Evolutionary conservation across 2,113 vertebrate species (phyloP).

Genomic region (Chionodraco myersi): DNA sequence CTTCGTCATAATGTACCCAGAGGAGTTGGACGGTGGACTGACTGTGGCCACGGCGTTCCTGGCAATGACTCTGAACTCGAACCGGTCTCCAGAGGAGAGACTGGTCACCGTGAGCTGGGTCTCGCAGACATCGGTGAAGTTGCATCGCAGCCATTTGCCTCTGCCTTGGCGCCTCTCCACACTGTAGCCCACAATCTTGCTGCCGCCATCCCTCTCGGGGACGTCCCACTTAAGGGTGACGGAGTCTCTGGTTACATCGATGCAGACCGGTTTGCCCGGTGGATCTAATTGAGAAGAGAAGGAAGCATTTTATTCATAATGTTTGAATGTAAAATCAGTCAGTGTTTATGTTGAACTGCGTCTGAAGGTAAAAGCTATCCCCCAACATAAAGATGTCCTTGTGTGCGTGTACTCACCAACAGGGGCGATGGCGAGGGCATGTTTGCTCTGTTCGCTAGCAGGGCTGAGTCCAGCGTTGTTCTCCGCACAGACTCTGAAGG

Average conservation of each 20-base stretch:
- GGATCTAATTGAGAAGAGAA: conserved; percentile 85
- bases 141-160: conserved; percentile 94
- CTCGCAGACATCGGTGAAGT: conserved; percentile 95
- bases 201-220: conserved; percentile 93
- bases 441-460: conserved; percentile 95
- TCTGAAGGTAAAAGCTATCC: background rate
- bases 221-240: conserved; percentile 95
- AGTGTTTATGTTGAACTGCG: background rate
- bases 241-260: conserved; percentile 96
- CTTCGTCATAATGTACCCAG: conserved; percentile 96
- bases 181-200: conserved; percentile 96
- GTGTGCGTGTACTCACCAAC: conserved; percentile 90
- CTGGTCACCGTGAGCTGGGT: conserved; percentile 95
- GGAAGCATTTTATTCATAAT: background rate
- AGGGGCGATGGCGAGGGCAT: conserved; percentile 92
- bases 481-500: conserved; percentile 95
- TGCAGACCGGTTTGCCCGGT: conserved; percentile 95
- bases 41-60: conserved; percentile 97
- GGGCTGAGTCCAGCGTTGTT: conserved; percentile 93
- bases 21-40: conserved; percentile 97
- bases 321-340: background rate
- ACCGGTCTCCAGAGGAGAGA: conserved; percentile 93
- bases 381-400: background rate
- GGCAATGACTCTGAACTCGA: conserved; percentile 96
- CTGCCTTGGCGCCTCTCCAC: conserved; percentile 95